phyloP scores from a whole-genome alignment of 2,888 invertebrate genomes.

The Pterostichus niger region DNA sequence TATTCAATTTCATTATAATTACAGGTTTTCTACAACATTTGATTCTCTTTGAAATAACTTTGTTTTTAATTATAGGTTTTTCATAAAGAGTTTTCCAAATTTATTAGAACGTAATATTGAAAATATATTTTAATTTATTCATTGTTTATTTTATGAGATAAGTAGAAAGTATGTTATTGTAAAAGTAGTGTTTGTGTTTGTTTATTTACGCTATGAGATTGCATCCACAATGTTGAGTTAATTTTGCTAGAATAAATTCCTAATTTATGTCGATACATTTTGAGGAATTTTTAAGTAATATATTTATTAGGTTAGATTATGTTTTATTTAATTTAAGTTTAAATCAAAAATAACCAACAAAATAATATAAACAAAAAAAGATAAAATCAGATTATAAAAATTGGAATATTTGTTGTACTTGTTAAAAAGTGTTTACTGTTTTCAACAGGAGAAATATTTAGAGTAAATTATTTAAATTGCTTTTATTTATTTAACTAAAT shows the following conservation, averaged over 20 bases:
- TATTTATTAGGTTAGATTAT: not conserved
- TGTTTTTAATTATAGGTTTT: constrained; percentile 9
- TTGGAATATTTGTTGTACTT: not conserved
- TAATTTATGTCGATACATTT: no score
- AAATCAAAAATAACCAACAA: no score
- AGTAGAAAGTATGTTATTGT: constrained; percentile 51
- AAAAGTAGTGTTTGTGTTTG: constrained; percentile 32
- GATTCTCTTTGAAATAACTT: constrained; percentile 15
- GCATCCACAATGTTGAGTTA: constrained; percentile 18
- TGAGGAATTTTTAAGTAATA: not conserved
- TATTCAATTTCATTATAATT: constrained; percentile 41
- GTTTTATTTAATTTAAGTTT: no score
- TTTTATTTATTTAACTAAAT: constrained; percentile 10
- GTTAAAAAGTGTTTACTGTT: not conserved
- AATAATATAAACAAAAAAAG: no score
- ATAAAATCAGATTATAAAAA: not conserved
- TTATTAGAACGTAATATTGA: constrained; percentile 23
- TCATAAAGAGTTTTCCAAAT: not conserved
- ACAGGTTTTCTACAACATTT: constrained; percentile 3
- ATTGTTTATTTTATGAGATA: not conserved
- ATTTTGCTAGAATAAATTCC: not conserved
- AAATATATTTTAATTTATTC: constrained; percentile 18
- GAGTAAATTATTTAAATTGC: not conserved
- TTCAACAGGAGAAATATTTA: not conserved
- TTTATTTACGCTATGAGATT: constrained; percentile 42